A percentile compares a stretch with the other conserved stretches of the same genome.
Evolutionary conservation across 2,797 vertebrate genomes (phyloP).

Genomic region (Thalassophryne amazonica): DNA sequence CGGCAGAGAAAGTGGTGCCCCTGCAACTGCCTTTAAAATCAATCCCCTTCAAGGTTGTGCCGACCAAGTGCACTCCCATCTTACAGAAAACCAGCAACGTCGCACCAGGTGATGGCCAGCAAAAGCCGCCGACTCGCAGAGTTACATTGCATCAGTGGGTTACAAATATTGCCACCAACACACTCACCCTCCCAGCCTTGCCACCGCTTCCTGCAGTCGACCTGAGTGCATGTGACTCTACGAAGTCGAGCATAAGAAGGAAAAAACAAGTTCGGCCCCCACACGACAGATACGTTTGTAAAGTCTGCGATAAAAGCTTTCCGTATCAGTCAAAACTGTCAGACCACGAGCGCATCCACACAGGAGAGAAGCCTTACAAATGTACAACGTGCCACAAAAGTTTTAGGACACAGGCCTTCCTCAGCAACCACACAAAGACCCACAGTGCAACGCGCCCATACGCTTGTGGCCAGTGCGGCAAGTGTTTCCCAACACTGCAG

Average conservation of each 20-base stretch:
- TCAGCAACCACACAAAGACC: slow-evolving; percentile 79
- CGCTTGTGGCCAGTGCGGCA: slow-evolving; percentile 74
- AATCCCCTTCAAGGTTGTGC: slow-evolving; percentile 56
- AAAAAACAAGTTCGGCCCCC: slow-evolving; percentile 62
- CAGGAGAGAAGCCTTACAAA: slow-evolving; percentile 76
- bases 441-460: slow-evolving; percentile 73
- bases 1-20: slow-evolving; percentile 16
- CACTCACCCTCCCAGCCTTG: slow-evolving; percentile 72
- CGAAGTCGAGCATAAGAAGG: slow-evolving; percentile 48
- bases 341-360: slow-evolving; percentile 77
- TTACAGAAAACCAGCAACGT: slow-evolving; percentile 1
- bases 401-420: slow-evolving; percentile 76
- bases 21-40: slow-evolving; percentile 42
- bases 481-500: slow-evolving; percentile 74
- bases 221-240: slow-evolving; percentile 11
- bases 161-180: slow-evolving; percentile 76
- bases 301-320: slow-evolving; percentile 74
- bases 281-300: slow-evolving; percentile 53
- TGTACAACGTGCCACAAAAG: slow-evolving; percentile 76
- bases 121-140: slow-evolving; percentile 61
- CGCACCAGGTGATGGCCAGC: slow-evolving; percentile 33
- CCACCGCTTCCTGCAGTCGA: slow-evolving; percentile 60
- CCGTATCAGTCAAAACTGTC: slow-evolving; percentile 76
- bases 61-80: slow-evolving; percentile 22
- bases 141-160: slow-evolving; percentile 81